Percentiles rank a stretch among this genome's conserved stretches.
These are phyloP conservation scores for Chloroclysta siterata DNA, from an alignment of 2,888 invertebrate species.

Conservation along the genomic window DNA sequence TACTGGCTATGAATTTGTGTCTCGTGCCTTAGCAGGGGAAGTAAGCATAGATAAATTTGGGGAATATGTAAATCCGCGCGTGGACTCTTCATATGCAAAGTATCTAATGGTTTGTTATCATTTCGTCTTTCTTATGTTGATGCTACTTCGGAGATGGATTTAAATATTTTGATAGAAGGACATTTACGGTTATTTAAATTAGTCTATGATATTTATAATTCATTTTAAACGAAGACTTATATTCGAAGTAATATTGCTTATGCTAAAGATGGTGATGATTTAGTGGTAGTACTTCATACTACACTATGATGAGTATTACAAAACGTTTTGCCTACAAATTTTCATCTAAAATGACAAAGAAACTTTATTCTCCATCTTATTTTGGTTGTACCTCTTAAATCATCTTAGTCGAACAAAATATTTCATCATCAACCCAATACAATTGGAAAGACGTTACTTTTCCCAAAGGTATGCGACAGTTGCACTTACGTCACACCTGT, in stretches of 20 bases:
- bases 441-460: slow-evolving; percentile 49
- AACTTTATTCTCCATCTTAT: no score
- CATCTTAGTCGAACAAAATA: background rate
- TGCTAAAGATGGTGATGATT: no score
- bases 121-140: slow-evolving; percentile 69
- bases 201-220: background rate
- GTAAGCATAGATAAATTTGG: slow-evolving; percentile 71
- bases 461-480: slow-evolving; percentile 45
- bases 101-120: slow-evolving; percentile 65
- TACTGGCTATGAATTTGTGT: slow-evolving; percentile 65
- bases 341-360: no score
- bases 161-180: slow-evolving; percentile 39
- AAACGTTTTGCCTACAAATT: no score
- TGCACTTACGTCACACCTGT: slow-evolving; percentile 53
- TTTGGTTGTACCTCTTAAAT: background rate
- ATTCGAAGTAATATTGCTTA: no score
- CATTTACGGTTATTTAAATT: slow-evolving; percentile 19
- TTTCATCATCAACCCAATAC: slow-evolving; percentile 24
- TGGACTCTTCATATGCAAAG: slow-evolving; percentile 82
- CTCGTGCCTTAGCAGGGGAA: slow-evolving; percentile 66
- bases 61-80: slow-evolving; percentile 79
- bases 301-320: no score
- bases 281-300: no score
- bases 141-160: slow-evolving; percentile 37
- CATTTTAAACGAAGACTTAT: background rate